Conservation (phyloP, 2,113 vertebrate genomes). For the Mustelus asterias region DNA sequence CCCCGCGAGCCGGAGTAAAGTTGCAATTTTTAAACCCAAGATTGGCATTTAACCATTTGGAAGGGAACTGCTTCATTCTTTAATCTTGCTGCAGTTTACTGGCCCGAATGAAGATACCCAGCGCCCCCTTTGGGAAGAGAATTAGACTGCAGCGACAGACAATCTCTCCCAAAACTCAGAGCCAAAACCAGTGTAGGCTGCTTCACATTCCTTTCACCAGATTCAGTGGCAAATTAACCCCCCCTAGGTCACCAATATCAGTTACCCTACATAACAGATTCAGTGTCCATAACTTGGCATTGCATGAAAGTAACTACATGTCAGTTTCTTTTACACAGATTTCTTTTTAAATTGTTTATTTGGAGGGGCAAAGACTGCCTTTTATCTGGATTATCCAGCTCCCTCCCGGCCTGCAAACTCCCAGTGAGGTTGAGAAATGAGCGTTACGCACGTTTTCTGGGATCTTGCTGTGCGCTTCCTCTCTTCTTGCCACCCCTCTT, state of each 20-base stretch:
- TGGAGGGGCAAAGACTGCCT: too few species aligned
- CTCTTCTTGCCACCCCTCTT: too few species aligned
- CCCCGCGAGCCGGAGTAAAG: neutral
- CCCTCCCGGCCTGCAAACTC: too few species aligned
- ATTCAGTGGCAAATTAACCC: too few species aligned
- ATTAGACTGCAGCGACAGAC: neutral
- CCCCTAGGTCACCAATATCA: neutral
- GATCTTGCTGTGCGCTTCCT: too few species aligned
- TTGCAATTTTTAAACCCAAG: neutral
- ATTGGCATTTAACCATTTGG: neutral
- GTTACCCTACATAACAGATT: neutral
- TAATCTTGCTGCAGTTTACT: neutral
- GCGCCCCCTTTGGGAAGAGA: conserved; percentile 18
- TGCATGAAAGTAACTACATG: neutral
- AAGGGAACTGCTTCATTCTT: too few species aligned
- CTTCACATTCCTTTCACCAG: neutral
- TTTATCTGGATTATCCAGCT: too few species aligned
- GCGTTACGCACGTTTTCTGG: too few species aligned
- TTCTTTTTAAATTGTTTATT: too few species aligned
- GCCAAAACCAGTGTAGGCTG: neutral
- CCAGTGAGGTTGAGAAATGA: too few species aligned
- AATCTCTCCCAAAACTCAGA: neutral
- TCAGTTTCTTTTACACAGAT: neutral
- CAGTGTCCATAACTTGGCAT: neutral
- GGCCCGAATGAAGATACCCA: neutral